Evolutionary conservation across 2,797 vertebrate species (phyloP).

Genomic region (Merluccius polli): DNA sequence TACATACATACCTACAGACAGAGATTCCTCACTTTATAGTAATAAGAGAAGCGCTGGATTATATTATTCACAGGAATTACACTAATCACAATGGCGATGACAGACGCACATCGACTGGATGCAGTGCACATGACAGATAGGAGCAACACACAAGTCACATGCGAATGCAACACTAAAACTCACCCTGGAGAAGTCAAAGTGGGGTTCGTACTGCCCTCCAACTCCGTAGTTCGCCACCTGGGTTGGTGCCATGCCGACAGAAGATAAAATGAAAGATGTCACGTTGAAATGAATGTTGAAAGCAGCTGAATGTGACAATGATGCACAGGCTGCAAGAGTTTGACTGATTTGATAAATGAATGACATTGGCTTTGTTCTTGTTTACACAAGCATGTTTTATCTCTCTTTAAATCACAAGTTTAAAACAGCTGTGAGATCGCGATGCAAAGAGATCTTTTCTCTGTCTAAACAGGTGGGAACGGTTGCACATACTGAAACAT

Average conservation of each 20-base stretch:
- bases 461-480: too few relatives aligned
- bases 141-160: not conserved
- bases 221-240: conserved; percentile 98
- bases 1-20: too few relatives aligned
- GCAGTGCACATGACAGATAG: not conserved
- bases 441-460: not conserved
- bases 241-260: not conserved
- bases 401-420: not conserved
- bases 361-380: not conserved
- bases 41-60: not conserved
- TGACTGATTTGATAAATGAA: too few relatives aligned
- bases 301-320: not conserved
- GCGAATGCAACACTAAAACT: conserved; percentile 48
- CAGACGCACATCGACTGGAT: not conserved
- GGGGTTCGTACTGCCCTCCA: conserved; percentile 97
- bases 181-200: conserved; percentile 98
- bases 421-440: not conserved
- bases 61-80: not conserved
- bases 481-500: too few relatives aligned
- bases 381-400: not conserved
- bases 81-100: not conserved
- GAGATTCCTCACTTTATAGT: too few relatives aligned
- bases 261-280: not conserved
- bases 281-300: not conserved
- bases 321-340: not conserved